These are phyloP conservation scores for Bufo gargarizans DNA, from an alignment of 2,113 vertebrate genomes.

Conservation along the genomic window DNA sequence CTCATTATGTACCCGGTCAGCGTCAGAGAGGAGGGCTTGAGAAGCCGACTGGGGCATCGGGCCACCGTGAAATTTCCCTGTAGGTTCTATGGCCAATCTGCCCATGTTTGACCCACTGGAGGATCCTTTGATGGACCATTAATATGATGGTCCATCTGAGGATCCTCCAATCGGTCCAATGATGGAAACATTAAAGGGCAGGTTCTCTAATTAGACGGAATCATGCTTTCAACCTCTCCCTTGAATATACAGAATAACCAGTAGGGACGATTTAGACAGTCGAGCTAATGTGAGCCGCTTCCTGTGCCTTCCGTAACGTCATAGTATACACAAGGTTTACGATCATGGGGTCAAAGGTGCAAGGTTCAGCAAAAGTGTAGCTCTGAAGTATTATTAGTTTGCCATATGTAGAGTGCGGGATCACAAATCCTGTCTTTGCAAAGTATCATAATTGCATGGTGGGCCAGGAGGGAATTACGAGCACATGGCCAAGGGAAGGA, in stretches of 20 bases:
- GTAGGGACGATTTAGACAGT: neutral
- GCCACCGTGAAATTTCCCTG: too few relatives aligned
- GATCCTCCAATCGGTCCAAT: too few relatives aligned
- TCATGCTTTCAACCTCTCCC: neutral
- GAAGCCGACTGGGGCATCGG: too few relatives aligned
- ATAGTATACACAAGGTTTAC: constrained; percentile 8
- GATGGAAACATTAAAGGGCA: too few relatives aligned
- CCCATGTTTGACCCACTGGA: too few relatives aligned
- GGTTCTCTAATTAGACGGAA: neutral
- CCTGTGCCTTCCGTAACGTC: neutral
- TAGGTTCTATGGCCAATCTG: too few relatives aligned
- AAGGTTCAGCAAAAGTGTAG: constrained; percentile 40
- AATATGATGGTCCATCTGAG: too few relatives aligned
- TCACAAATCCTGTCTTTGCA: constrained; percentile 21
- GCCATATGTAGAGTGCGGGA: constrained; percentile 7
- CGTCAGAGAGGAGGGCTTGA: too few relatives aligned
- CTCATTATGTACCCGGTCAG: too few relatives aligned
- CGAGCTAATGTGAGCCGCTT: neutral
- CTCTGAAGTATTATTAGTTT: constrained; percentile 24
- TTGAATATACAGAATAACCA: neutral
- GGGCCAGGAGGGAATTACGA: constrained; percentile 66
- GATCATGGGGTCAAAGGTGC: constrained; percentile 29
- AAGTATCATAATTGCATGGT: neutral
- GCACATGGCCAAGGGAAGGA: constrained; percentile 63
- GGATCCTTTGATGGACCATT: too few relatives aligned